Evolutionary conservation across 2,888 invertebrate species (phyloP).

Genomic region (Icerya purchasi): DNA sequence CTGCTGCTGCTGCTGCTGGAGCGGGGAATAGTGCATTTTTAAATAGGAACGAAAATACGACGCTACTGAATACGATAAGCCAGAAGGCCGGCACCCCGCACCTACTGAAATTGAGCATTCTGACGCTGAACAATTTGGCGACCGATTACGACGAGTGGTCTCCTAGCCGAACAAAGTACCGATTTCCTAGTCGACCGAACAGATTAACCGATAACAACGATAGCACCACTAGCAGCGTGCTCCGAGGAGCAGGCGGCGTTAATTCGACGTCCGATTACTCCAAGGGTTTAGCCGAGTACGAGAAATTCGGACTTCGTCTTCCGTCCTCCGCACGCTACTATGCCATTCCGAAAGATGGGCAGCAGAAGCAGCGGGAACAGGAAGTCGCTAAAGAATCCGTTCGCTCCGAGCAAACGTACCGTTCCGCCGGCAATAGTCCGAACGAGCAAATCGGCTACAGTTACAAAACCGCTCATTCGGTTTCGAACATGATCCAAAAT

Average conservation of each 20-base stretch:
- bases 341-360: background rate
- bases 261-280: background rate
- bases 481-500: background rate
- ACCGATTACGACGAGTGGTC: background rate
- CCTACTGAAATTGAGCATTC: background rate
- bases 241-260: too few relatives aligned
- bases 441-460: background rate
- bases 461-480: background rate
- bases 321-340: background rate
- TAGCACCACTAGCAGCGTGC: background rate
- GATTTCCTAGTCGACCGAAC: background rate
- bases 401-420: background rate
- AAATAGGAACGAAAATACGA: too few relatives aligned
- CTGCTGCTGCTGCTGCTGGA: too few relatives aligned
- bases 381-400: background rate
- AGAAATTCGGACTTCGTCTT: background rate
- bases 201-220: background rate
- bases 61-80: background rate
- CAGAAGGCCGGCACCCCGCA: background rate
- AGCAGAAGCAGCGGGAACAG: background rate
- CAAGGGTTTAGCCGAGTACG: background rate
- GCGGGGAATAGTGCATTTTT: too few relatives aligned
- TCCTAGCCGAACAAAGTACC: background rate
- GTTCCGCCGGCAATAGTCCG: background rate
- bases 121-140: background rate